Evolutionary conservation across 2,888 invertebrate genomes (phyloP), one percentile per base, ranked within the genome.

Genomic region (Isoperla grammatica): DNA sequence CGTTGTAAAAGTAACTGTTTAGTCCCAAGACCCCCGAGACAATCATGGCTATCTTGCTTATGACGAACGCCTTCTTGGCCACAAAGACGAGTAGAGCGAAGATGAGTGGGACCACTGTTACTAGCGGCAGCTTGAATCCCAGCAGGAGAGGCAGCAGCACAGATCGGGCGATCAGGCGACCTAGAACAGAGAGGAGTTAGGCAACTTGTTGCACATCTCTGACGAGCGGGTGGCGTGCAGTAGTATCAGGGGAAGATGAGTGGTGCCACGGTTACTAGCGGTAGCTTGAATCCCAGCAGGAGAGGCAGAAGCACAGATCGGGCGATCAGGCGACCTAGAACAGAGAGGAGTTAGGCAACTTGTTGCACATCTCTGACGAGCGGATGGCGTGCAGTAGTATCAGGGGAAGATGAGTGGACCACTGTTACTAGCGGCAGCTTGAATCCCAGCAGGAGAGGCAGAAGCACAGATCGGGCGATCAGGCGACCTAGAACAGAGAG

Each of bases 271-370:
- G 88, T 86, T 1, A 85, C 82, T 46, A 90, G 74, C 69, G 88
- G 89, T 69, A 90, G 88, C 74, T 90, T 90, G 65, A 90, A 80
- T 6, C 90, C 90, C 12, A 90, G 77, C 1, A 91, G 78, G 67
- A 90, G 82, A 20, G 90, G 90, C 15, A 91, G 75, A 12, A 90
- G 69, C 58, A 89, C 81, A 64, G 87, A 86, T 65, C 85, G 80
- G 56, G 29, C 8, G 29, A 29, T 29, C 8, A 6, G 8, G 4
- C 29, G 8, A 29, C 29, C 5, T 6, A 6, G 5, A 29, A 6
- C 29, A 29, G 29, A 29, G 5, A 29, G 4, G 5, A 29, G 8
- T 29, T n/a, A n/a, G n/a, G n/a, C n/a, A n/a, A n/a, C n/a, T n/a
- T n/a, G n/a, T n/a, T n/a, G n/a, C n/a, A n/a, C n/a, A n/a, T n/a